Evolutionary conservation across 2,113 vertebrate genomes (phyloP).

Genomic region (Oostethus manadensis): DNA sequence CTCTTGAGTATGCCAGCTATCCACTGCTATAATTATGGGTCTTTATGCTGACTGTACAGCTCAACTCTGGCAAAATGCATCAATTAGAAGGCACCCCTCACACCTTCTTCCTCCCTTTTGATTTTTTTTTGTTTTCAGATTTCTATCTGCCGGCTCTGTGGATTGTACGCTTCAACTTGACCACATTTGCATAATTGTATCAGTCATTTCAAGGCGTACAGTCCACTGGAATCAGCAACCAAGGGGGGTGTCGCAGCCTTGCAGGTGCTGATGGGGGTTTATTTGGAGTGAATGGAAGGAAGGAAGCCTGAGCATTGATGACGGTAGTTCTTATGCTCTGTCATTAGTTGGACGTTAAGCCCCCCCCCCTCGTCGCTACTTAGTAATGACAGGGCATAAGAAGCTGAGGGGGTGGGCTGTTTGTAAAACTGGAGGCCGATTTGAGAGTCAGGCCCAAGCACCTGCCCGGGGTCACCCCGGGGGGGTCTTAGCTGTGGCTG

Average conservation of each 20-base stretch:
- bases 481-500: conserved; percentile 57
- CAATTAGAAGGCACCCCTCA: conserved; percentile 32
- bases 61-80: conserved; percentile 42
- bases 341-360: conserved; percentile 77
- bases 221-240: background rate
- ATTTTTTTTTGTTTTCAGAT: conserved; percentile 17
- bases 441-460: conserved; percentile 66
- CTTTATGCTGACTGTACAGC: conserved; percentile 70
- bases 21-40: conserved; percentile 74
- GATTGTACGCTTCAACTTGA: background rate
- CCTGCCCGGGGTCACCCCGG: conserved; percentile 68
- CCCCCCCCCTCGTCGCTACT: conserved; percentile 48
- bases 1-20: conserved; percentile 75
- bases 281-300: conserved; percentile 47
- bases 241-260: background rate
- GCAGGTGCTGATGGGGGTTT: conserved; percentile 63
- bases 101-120: conserved; percentile 17
- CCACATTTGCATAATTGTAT: background rate
- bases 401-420: conserved; percentile 41
- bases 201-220: background rate
- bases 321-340: conserved; percentile 56
- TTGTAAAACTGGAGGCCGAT: conserved; percentile 51
- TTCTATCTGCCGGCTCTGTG: background rate
- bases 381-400: conserved; percentile 70
- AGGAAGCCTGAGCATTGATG: conserved; percentile 48